Conservation (phyloP, 2,113 vertebrate species). For the Oreocharis arfaki region DNA sequence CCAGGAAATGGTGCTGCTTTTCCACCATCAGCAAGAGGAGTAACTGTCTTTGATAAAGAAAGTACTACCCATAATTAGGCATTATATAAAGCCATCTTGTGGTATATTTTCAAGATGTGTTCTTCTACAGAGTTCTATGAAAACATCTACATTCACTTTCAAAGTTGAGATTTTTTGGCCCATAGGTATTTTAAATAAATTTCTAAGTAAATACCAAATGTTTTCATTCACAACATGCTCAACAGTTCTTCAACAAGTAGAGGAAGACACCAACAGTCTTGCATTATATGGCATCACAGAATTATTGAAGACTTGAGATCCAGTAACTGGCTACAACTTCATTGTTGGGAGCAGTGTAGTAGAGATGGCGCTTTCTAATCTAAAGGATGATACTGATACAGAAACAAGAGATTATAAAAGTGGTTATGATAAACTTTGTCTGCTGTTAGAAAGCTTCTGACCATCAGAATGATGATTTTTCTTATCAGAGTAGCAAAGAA, state of each 20-base stretch:
- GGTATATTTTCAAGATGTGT: neutral
- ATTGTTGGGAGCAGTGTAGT: neutral
- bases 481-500: neutral
- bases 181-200: neutral
- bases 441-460: neutral
- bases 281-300: neutral
- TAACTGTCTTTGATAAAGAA: neutral
- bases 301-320: neutral
- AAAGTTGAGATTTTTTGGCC: neutral
- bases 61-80: neutral
- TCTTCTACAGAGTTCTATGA: neutral
- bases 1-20: neutral
- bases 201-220: neutral
- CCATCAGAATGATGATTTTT: neutral
- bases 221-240: neutral
- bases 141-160: neutral
- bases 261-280: neutral
- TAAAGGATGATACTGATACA: neutral
- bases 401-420: neutral
- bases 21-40: neutral
- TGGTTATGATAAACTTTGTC: neutral
- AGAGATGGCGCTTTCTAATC: neutral
- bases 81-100: neutral
- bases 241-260: neutral
- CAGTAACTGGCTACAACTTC: neutral